These are phyloP conservation scores for Oryzias javanicus DNA, from an alignment of 2,113 vertebrate genomes.

Conservation along the genomic window DNA sequence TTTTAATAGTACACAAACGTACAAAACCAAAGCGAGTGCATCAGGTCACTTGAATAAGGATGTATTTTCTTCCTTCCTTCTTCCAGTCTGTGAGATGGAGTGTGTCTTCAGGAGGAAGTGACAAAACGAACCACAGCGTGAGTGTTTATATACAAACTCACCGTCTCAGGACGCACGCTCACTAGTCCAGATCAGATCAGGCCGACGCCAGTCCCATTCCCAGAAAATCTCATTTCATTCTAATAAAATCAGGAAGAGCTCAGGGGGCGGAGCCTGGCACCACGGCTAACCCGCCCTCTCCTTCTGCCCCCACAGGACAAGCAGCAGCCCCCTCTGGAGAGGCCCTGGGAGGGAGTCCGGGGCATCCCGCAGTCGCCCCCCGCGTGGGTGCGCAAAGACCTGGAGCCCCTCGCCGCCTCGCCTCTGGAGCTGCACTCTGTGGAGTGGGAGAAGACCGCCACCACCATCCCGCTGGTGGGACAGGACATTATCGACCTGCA, in stretches of 20 bases:
- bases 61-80: slow-evolving; percentile 67
- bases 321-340: slow-evolving; percentile 91
- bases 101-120: slow-evolving; percentile 84
- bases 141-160: slow-evolving; percentile 68
- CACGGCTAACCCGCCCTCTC: slow-evolving; percentile 32
- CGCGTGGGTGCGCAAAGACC: slow-evolving; percentile 93
- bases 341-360: slow-evolving; percentile 94
- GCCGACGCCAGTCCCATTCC: slow-evolving; percentile 27
- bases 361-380: slow-evolving; percentile 89
- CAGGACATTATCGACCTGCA: slow-evolving; percentile 99
- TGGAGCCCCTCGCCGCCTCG: slow-evolving; percentile 87
- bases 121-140: slow-evolving; percentile 84
- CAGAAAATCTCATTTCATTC: slow-evolving; percentile 39
- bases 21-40: slow-evolving; percentile 10
- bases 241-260: slow-evolving; percentile 37
- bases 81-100: slow-evolving; percentile 82
- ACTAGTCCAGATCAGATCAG: slow-evolving; percentile 38
- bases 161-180: slow-evolving; percentile 40
- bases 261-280: slow-evolving; percentile 14
- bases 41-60: slow-evolving; percentile 55
- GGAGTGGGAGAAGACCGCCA: slow-evolving; percentile 94
- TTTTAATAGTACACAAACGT: slow-evolving; percentile 7
- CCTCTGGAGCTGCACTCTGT: slow-evolving; percentile 92
- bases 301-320: slow-evolving; percentile 83
- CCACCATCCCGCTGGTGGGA: slow-evolving; percentile 93